Conservation (phyloP, 2,113 vertebrate species). For the Scortum barcoo region DNA sequence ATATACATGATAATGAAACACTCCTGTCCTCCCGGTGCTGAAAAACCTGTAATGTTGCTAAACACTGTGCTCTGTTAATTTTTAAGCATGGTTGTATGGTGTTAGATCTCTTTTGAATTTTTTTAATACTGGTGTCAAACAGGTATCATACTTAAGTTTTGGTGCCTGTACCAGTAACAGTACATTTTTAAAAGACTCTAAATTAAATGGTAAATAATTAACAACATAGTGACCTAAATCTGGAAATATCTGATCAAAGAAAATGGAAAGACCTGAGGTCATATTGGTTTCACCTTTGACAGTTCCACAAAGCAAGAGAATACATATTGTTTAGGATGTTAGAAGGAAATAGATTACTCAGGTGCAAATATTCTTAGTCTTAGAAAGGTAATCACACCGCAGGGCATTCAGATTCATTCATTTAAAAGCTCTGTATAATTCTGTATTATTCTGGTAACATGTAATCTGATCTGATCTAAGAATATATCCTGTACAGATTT, state of each 20-base stretch:
- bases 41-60: neutral
- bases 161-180: neutral
- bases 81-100: neutral
- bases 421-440: neutral
- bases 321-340: conserved; percentile 1
- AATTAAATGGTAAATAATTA: neutral
- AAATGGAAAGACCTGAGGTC: neutral
- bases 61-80: neutral
- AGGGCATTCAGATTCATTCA: neutral
- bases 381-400: neutral
- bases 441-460: neutral
- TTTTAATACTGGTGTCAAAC: neutral
- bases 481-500: neutral
- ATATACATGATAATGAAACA: too few species aligned
- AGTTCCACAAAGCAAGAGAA: neutral
- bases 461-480: neutral
- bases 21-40: too few species aligned
- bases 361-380: neutral
- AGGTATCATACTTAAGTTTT: too few species aligned
- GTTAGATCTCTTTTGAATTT: neutral
- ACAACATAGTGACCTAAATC: neutral
- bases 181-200: too few species aligned
- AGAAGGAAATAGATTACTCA: neutral
- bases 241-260: neutral
- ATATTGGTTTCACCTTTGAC: conserved; percentile 15